Evolutionary conservation across 2,113 vertebrate genomes (phyloP).

Genomic region (Silurus glanis): DNA sequence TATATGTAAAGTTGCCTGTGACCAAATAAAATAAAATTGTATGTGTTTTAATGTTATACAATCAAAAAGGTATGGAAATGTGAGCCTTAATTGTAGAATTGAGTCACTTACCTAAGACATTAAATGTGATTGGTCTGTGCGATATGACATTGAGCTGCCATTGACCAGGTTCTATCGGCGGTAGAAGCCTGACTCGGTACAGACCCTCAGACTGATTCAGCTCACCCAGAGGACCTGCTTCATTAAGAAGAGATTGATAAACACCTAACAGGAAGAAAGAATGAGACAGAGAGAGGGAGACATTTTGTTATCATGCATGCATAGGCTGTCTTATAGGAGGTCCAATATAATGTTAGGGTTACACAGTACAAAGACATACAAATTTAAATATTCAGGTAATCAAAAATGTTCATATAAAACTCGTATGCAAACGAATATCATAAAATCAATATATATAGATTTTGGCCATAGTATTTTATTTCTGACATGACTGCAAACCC

Average conservation of each 20-base stretch:
- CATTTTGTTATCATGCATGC: neutral
- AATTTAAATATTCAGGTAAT: neutral
- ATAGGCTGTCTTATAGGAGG: neutral
- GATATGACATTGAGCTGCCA: conserved; percentile 74
- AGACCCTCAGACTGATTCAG: conserved; percentile 69
- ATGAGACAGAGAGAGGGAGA: neutral
- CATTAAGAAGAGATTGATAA: conserved; percentile 64
- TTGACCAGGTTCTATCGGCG: conserved; percentile 68
- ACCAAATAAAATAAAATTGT: neutral
- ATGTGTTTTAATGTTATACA: neutral
- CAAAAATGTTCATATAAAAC: neutral
- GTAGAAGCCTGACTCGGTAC: conserved; percentile 70
- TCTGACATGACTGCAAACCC: too few relatives aligned
- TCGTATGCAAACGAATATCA: neutral
- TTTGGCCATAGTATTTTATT: too few relatives aligned
- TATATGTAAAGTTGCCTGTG: neutral
- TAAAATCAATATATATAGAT: neutral
- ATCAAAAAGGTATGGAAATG: neutral
- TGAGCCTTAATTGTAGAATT: neutral
- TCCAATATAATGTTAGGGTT: neutral
- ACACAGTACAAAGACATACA: neutral
- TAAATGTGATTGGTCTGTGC: conserved; percentile 68
- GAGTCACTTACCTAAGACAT: conserved; percentile 73
- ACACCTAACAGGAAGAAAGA: conserved; percentile 57
- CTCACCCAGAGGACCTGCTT: conserved; percentile 61